Base-by-base conservation (phyloP, 2,113 vertebrate genomes). In the Pterocles gutturalis region DNA sequence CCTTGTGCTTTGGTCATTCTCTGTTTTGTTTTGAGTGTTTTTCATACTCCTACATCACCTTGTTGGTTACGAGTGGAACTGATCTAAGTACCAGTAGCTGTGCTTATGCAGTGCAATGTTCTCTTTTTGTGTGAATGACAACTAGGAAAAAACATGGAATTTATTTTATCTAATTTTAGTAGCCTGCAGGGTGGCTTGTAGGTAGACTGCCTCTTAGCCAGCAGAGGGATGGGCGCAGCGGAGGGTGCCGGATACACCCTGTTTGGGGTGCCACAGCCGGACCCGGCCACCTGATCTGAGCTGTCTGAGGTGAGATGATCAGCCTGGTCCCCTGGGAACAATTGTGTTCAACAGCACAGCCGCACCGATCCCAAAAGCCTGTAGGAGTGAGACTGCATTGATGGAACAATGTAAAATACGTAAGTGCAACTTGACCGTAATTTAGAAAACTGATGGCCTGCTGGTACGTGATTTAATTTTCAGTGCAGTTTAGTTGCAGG, bases 241-340 rank as follows among this genome's bases (percentile, higher is more conserved):
- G 34, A 57, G 49, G 45, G 34, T 65, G 19, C 46, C 0, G 0
- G 41, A 41, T 6, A 5, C 13, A 14, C 41, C 41, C 41, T 41
- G 41, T 41, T 41, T 11, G 41, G 41, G 41, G 41, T 41, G 41
- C 73, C 65, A 22, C 69, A 46, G 1, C 18, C n/a, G 38, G 13
- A 62, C 58, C 69, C 2, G 17, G 72, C 69, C 36, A 24, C 46
- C 33, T 38, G 8, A 43, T 78, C n/a, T 20, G 36, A 75, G 31
- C 77, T 62, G 20, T 13, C 64, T 61, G 4, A 79, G 79, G 64
- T 54, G 89, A 70, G 71, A 9, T 22, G 24, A 57, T 88, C 21
- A 21, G 13, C 54, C 55, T 36, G 28, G 20, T 84, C 41, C 83
- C 2, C 38, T 24, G 62, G 85, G 34, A 88, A 9, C 66, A 54